Base-by-base conservation (phyloP, 2,113 vertebrate species). In the Lepus americanus region DNA sequence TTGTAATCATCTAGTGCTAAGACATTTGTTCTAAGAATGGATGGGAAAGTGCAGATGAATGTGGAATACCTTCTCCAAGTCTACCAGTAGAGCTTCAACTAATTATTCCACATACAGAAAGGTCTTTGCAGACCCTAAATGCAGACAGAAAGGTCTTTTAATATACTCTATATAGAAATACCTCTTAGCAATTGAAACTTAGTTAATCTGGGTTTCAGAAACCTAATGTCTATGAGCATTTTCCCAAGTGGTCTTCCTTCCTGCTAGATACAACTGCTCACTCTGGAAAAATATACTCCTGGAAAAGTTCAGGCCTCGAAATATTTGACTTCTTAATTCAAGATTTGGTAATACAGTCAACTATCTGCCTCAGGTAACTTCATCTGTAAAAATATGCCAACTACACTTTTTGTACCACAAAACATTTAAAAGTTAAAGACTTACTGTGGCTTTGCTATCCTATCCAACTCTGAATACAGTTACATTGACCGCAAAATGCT, bases 111-210 rank as follows among this genome's bases (percentile, higher is more conserved):
- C 67, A 88, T 55, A 92, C 29, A 92, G 29, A 19, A 80, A 94
- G 20, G 5, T 59, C 77, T 27, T 81, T 95, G 49, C 85, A 33
- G 55, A 86, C 8, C 4, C 49, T 53, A 87, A 85, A 13, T 61
- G 90, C 67, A 67, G 61, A 9, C 81, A 69, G 78, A 94, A 85
- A 74, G 39, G 33, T 77, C 33, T 85, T 78, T 94, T 78, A 33
- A 83, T 20, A 78, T 25, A 90, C 44, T 44, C 44, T 44, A 95
- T 49, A 91, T 14, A 84, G n/a, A 80, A 9, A 87, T 72, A 63
- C 12, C 87, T 89, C 74, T 69, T 84, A 95, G 81, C 61, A 92
- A 94, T 92, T 55, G 94, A 94, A 95, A 85, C n/a, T 17, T 36
- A 66, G 67, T 92, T 84, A 84, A 73, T 51, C 19, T 92, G 90